A percentile compares a stretch with the other conserved stretches of the same genome.
Conservation (phyloP, 2,888 invertebrate genomes). For the Dynastes maya region DNA sequence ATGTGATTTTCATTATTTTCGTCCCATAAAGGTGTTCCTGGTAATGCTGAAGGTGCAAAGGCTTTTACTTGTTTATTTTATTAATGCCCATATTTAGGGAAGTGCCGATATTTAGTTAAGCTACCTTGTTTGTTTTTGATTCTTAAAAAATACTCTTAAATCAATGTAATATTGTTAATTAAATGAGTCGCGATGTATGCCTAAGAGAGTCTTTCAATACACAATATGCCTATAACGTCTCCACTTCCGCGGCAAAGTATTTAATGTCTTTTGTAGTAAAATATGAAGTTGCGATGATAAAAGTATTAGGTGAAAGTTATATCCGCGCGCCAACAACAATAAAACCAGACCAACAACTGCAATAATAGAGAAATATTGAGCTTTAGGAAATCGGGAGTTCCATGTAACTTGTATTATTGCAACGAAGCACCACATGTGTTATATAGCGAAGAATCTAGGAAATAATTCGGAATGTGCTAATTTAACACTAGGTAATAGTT, state of each 20-base stretch:
- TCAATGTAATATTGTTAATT: no score
- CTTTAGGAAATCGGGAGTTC: conserved; percentile 19
- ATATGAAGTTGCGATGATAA: conserved; percentile 12
- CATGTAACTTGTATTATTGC: conserved; percentile 9
- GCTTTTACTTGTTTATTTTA: no score
- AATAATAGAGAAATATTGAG: background rate
- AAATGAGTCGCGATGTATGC: no score
- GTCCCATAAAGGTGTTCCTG: no score
- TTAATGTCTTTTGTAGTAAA: conserved; percentile 10
- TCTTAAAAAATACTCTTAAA: no score
- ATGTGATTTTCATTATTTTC: no score
- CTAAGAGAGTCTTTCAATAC: no score
- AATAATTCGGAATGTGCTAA: conserved; percentile 22
- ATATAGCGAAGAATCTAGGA: conserved; percentile 11
- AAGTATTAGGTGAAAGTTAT: conserved; percentile 33
- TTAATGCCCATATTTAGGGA: no score
- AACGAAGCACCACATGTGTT: conserved; percentile 9
- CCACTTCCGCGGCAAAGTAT: background rate
- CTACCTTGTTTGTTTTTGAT: no score
- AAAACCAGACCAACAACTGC: background rate
- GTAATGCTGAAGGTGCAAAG: no score
- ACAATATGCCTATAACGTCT: background rate
- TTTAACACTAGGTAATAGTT: background rate
- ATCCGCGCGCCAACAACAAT: conserved; percentile 14
- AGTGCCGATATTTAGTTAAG: no score